These are phyloP conservation scores for Cephalopholis sonnerati DNA, from an alignment of 2,113 vertebrate genomes.

Conservation along the genomic window DNA sequence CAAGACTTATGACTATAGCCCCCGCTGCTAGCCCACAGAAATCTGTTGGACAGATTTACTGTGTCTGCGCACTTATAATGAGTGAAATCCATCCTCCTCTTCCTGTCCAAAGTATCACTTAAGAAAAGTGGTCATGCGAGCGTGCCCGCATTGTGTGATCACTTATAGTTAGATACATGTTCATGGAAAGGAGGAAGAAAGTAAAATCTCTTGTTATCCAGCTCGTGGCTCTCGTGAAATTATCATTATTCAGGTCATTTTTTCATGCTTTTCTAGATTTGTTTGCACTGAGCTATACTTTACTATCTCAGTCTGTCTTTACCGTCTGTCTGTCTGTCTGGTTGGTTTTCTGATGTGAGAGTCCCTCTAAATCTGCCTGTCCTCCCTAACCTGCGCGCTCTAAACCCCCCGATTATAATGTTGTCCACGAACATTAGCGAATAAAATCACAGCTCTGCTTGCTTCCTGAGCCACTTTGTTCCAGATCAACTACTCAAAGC, in stretches of 20 bases:
- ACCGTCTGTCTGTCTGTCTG: neutral
- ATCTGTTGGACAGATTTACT: conserved; percentile 58
- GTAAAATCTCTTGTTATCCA: conserved; percentile 2
- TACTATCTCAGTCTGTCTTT: conserved; percentile 6
- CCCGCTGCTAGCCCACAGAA: conserved; percentile 46
- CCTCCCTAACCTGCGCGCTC: conserved; percentile 36
- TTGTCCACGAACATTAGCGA: conserved; percentile 47
- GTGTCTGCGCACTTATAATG: conserved; percentile 41
- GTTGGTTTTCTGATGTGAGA: conserved; percentile 3
- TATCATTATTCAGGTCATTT: neutral
- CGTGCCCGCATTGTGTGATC: neutral
- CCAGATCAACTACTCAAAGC: conserved; percentile 74
- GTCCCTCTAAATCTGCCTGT: conserved; percentile 27
- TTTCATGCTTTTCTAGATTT: conserved; percentile 11
- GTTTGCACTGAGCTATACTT: conserved; percentile 10
- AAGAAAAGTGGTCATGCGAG: conserved; percentile 17
- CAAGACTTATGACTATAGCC: conserved; percentile 32
- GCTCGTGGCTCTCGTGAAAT: neutral
- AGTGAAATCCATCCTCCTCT: conserved; percentile 63
- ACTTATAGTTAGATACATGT: conserved; percentile 24
- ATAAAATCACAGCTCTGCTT: conserved; percentile 63
- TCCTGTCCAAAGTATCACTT: conserved; percentile 55
- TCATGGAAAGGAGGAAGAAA: conserved; percentile 16
- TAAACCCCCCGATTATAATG: conserved; percentile 61
- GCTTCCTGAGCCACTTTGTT: conserved; percentile 74